These are phyloP conservation scores for Conchocele bisecta DNA, from an alignment of 2,888 invertebrate species.

Conservation along the genomic window DNA sequence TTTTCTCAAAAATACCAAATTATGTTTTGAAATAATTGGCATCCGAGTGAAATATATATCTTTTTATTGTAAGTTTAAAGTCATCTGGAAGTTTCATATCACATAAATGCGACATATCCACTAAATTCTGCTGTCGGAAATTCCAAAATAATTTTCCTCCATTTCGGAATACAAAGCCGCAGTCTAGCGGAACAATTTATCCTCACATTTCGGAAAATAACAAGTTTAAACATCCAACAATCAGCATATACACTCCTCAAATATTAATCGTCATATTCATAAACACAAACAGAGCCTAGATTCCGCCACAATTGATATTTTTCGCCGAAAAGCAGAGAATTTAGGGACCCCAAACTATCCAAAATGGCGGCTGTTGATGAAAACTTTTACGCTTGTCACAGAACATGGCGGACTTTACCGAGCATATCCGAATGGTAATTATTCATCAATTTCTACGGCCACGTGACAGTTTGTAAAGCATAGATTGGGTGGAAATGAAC, in stretches of 20 bases:
- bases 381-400: slow-evolving; percentile 97
- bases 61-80: too few relatives aligned
- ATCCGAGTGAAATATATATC: too few relatives aligned
- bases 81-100: slow-evolving; percentile 29
- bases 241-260: too few relatives aligned
- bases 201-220: slow-evolving; percentile 59
- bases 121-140: slow-evolving; percentile 34
- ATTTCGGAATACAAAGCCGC: slow-evolving; percentile 53
- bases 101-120: slow-evolving; percentile 39
- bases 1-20: slow-evolving; percentile 53
- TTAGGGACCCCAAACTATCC: slow-evolving; percentile 91
- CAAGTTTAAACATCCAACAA: too few relatives aligned
- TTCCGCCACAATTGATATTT: slow-evolving; percentile 51
- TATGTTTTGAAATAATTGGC: too few relatives aligned
- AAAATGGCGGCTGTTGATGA: slow-evolving; percentile 98
- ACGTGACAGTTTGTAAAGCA: slow-evolving; percentile 70
- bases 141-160: slow-evolving; percentile 50
- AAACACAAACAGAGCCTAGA: slow-evolving; percentile 19
- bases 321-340: slow-evolving; percentile 86
- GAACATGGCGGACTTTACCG: slow-evolving; percentile 85
- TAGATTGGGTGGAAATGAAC: too few relatives aligned
- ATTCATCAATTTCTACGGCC: slow-evolving; percentile 71
- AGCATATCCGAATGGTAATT: slow-evolving; percentile 77
- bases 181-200: slow-evolving; percentile 60
- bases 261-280: too few relatives aligned